Evolutionary conservation across 37 sponge, comb jelly and placozoan species (phyloP).

Genomic region (Halichondria panicea): DNA sequence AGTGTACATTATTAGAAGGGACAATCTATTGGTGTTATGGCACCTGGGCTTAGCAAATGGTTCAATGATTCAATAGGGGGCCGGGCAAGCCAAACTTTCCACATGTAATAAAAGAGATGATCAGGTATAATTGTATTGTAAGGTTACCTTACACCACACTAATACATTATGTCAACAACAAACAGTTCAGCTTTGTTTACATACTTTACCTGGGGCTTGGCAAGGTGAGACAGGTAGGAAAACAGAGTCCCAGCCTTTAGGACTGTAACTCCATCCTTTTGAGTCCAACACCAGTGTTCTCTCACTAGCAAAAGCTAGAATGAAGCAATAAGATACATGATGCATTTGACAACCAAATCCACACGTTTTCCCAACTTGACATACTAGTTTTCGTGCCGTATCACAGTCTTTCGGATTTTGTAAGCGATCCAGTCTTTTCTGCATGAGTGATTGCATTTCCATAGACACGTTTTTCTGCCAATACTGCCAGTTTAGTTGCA

Average conservation of each 20-base stretch:
- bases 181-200: no score
- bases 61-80: no score
- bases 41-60: no score
- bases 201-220: no score
- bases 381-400: slow-evolving; percentile 60
- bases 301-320: slow-evolving; percentile 66
- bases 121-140: no score
- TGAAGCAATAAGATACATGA: slow-evolving; percentile 78
- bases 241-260: slow-evolving; percentile 60
- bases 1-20: no score
- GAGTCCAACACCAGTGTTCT: slow-evolving; percentile 67
- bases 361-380: slow-evolving; percentile 63
- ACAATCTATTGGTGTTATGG: no score
- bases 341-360: slow-evolving; percentile 91
- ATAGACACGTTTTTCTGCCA: slow-evolving; percentile 29
- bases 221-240: slow-evolving; percentile 54
- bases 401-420: slow-evolving; percentile 66
- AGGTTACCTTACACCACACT: no score
- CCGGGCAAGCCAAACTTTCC: no score
- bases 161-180: no score
- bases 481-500: slow-evolving; percentile 14
- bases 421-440: slow-evolving; percentile 37
- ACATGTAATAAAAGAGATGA: no score
- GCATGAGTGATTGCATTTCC: slow-evolving; percentile 17
- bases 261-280: slow-evolving; percentile 48